Base-by-base conservation (phyloP, 1,140 invertebrate genomes). In the Spodoptera frugiperda region DNA sequence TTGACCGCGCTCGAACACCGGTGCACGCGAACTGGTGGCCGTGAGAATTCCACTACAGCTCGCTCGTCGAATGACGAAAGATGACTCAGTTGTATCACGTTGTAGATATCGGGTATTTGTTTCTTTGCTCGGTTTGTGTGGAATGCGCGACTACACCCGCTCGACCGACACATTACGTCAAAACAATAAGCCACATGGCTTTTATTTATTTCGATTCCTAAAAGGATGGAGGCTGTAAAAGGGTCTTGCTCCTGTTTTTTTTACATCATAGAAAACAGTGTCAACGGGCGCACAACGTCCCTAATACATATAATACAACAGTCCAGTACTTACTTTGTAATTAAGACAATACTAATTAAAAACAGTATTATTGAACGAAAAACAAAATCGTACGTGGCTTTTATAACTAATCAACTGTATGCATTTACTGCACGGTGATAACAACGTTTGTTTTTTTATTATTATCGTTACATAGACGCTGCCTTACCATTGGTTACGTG, bases 11-110 rank as follows among this genome's bases (percentile, higher is more conserved):
- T 84, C 86, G 81, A 79, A 49, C 85, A 82, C 80, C 82, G 86
- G 90, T 93, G 87, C 91, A 90, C 87, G 91, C 88, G 89, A 87
- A 93, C 92, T 93, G 85, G 70, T 80, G 79, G 78, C 84, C 84
- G 73, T 81, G 80, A 80, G 80, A 82, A 81, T 82, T 71, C 79
- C 78, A 84, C 82, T 79, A 74, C 61, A 57, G 53, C 48, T 76
- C 74, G 55, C 67, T 75, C 79, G 77, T 76, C 78, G 79, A 73
- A 84, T 89, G 87, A 93, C 87, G 89, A 89, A 84, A 88, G 82
- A 91, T 92, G 89, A 92, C 87, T 93, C 90, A 93, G 84, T 88
- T 78, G 79, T 86, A 86, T 88, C 82, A 82, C 83, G 63, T 78
- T 79, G 79, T 82, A 77, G 76, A 78, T 83, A 83, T 80, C 78